Evolutionary conservation across 1,140 invertebrate genomes (phyloP), one percentile per base, ranked within the genome.

Genomic region (Scaptomyza hsui): DNA sequence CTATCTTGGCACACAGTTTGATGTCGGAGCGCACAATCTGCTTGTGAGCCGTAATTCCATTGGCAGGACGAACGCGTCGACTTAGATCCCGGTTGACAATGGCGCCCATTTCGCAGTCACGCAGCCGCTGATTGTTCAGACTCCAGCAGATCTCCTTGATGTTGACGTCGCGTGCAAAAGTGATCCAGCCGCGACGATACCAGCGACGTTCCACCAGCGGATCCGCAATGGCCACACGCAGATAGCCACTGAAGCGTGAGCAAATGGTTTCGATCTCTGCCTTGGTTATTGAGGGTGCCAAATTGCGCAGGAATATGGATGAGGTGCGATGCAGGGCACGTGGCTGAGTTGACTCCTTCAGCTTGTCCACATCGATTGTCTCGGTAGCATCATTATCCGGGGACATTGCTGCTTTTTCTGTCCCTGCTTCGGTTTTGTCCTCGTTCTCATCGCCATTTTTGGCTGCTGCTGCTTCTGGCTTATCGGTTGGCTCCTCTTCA

Each of bases 71-170:
- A 52, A 99, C 97, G 29, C 99, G 94, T 13, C 98, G 94, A 67
- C 96, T 97, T 10, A 99, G 92, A 92, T 99, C 98, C 3, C 98
- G 93, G 91, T 99, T 99, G 1, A 99, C 96, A 78, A 98, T 98
- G 1, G 97, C 97, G 4, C 97, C 97, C 78, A 99, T 93, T 93
- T 99, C 97, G 93, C 96, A 95, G 92, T 99, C 96, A 96, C 98
- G 41, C 18, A 91, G 69, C 13, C 91, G 78, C 67, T 99, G 98
- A 81, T 98, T 99, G 89, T 99, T 99, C 7, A 99, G 93, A 91
- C 97, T 98, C 98, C 98, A 99, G 91, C 99, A 99, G 63, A 99
- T 99, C 92, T 99, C 98, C 91, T 99, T 99, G 65, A 99, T 99
- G 91, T 99, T 99, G 5, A 99, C 98, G 89, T 98, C 95, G 37